Conservation (phyloP, 2,113 vertebrate species). For the Trogon melanurus region DNA sequence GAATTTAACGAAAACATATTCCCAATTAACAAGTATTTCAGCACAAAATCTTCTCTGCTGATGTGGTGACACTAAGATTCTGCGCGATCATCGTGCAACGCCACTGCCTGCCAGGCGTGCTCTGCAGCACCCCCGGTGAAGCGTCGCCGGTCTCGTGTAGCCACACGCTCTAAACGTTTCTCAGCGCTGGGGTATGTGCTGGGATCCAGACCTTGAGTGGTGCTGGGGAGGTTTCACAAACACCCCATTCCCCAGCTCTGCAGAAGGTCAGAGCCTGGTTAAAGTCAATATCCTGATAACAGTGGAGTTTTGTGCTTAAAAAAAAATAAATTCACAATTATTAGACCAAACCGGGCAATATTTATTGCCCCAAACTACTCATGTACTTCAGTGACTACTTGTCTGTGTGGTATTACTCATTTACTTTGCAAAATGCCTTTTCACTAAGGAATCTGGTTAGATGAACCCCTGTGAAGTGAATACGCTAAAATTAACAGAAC, state of each 20-base stretch:
- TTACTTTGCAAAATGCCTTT: background rate
- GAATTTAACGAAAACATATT: background rate
- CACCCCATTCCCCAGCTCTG: background rate
- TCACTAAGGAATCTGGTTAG: background rate
- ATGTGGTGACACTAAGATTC: background rate
- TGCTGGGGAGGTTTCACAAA: background rate
- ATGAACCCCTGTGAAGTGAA: background rate
- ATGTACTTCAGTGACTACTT: background rate
- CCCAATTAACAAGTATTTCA: background rate
- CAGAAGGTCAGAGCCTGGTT: background rate
- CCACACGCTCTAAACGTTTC: background rate
- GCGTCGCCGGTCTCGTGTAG: rapidly evolving
- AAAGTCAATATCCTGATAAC: background rate
- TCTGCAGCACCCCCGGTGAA: background rate
- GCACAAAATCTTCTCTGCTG: background rate
- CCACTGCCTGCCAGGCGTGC: background rate
- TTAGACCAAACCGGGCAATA: background rate
- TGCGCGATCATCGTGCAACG: background rate
- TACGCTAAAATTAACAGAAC: background rate
- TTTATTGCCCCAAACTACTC: background rate
- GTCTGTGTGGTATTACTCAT: background rate
- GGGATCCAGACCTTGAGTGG: background rate
- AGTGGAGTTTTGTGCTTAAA: background rate
- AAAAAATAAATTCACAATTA: background rate
- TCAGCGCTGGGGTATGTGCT: background rate